Percentiles rank a stretch among this genome's conserved stretches.
Evolutionary conservation across 2,113 vertebrate species (phyloP).

Genomic region (Chloropsis cyanopogon): DNA sequence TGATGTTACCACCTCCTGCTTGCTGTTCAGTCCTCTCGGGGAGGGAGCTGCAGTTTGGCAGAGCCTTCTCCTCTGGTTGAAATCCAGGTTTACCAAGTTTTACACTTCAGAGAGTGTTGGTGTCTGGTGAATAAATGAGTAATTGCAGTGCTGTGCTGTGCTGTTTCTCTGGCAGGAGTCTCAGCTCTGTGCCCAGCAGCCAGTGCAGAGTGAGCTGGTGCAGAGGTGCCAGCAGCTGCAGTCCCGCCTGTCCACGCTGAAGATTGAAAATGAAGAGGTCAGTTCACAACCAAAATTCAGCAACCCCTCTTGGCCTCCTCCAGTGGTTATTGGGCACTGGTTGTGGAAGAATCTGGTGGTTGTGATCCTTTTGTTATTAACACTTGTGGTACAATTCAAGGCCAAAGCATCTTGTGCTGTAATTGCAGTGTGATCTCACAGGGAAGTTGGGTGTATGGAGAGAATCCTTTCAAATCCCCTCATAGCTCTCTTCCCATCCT

Average conservation of each 20-base stretch:
- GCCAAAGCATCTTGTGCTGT: accelerated
- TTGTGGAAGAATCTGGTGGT: not conserved
- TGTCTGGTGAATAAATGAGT: not conserved
- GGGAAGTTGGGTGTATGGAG: not conserved
- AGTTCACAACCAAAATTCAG: not conserved
- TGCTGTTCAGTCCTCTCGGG: accelerated
- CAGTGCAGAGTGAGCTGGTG: conserved; percentile 87
- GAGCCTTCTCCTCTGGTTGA: not conserved
- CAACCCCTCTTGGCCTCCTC: not conserved
- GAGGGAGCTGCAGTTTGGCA: not conserved
- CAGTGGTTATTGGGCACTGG: not conserved
- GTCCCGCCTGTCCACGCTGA: conserved; percentile 90
- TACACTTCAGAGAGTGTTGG: not conserved
- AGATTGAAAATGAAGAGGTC: conserved; percentile 98
- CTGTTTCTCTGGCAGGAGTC: conserved; percentile 78
- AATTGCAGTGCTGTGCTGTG: not conserved
- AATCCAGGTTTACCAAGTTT: not conserved
- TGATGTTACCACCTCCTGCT: not conserved
- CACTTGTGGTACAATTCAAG: not conserved
- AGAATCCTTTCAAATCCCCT: not conserved
- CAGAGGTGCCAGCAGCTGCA: conserved; percentile 95
- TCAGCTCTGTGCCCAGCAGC: conserved; percentile 89
- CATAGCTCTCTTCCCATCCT: not conserved
- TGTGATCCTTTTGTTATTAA: not conserved
- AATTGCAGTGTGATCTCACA: not conserved